Evolutionary conservation across 2,888 invertebrate genomes (phyloP).

Genomic region (Spatulosminthurus flaviceps): DNA sequence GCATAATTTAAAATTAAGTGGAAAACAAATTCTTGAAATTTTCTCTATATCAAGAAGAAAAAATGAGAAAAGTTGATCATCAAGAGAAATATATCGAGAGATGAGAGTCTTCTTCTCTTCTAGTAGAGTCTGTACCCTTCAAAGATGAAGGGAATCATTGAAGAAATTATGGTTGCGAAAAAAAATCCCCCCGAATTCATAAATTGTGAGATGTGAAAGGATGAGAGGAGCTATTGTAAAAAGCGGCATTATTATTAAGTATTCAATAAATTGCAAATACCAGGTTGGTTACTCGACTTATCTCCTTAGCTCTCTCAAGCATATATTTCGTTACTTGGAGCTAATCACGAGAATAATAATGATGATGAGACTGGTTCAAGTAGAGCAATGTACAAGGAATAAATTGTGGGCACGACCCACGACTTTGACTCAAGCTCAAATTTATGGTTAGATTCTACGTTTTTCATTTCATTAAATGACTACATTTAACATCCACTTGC

Average conservation of each 20-base stretch:
- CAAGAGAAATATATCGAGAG: background rate
- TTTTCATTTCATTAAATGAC: slow-evolving; percentile 18
- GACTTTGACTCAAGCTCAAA: slow-evolving; percentile 9
- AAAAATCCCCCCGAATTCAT: slow-evolving; percentile 5
- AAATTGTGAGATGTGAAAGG: slow-evolving; percentile 8
- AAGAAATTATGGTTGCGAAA: slow-evolving; percentile 2
- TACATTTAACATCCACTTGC: slow-evolving; percentile 1
- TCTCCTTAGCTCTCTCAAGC: background rate
- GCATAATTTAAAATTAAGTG: slow-evolving; percentile 1
- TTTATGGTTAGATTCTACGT: slow-evolving; percentile 8
- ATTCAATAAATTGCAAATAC: slow-evolving; percentile 18
- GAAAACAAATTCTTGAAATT: background rate
- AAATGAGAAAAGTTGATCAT: background rate
- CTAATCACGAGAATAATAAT: slow-evolving; percentile 18
- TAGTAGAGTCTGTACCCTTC: background rate
- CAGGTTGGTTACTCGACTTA: slow-evolving; percentile 12
- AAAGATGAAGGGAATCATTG: background rate
- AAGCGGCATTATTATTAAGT: slow-evolving; percentile 18
- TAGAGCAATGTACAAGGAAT: slow-evolving; percentile 11
- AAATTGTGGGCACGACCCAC: slow-evolving; percentile 18
- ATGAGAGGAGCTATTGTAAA: slow-evolving; percentile 13
- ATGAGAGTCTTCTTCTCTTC: too few relatives aligned
- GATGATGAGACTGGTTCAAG: slow-evolving; percentile 18
- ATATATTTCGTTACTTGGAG: slow-evolving; percentile 7
- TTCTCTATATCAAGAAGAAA: background rate